Percentiles rank a stretch among this genome's conserved stretches.
phyloP scores from a whole-genome alignment of 2,113 vertebrate species.

The Oxygymnocypris stewartii region DNA sequence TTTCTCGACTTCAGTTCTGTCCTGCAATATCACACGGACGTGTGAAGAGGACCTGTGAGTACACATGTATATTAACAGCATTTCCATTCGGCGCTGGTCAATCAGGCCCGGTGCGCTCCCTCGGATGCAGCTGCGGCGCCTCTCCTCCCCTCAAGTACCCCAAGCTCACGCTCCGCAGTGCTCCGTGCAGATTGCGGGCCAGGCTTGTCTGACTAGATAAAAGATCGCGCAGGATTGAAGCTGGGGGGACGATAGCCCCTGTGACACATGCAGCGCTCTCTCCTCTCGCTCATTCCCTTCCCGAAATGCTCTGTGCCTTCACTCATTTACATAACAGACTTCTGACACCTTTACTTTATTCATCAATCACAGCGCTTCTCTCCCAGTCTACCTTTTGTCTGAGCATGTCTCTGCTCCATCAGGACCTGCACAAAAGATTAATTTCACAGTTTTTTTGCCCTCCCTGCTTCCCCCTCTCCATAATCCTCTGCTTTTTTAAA shows the following conservation, averaged over 20 bases:
- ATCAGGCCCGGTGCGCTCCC: conserved; percentile 41
- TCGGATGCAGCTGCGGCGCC: conserved; percentile 50
- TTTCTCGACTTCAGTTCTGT: conserved; percentile 32
- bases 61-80: conserved; percentile 38
- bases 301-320: conserved; percentile 94
- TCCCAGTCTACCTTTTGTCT: conserved; percentile 98
- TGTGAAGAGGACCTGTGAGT: conserved; percentile 42
- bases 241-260: conserved; percentile 85
- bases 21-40: conserved; percentile 16
- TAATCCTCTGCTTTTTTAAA: conserved; percentile 58
- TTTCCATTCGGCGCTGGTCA: conserved; percentile 46
- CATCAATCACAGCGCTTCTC: conserved; percentile 99
- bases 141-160: conserved; percentile 57
- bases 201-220: conserved; percentile 95
- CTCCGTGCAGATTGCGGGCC: conserved; percentile 83
- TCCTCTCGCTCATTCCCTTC: conserved; percentile 75
- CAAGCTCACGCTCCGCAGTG: conserved; percentile 61
- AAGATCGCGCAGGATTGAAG: conserved; percentile 92
- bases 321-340: conserved; percentile 99
- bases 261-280: conserved; percentile 85
- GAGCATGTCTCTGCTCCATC: conserved; percentile 99
- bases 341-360: conserved; percentile 99
- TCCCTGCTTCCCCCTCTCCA: conserved; percentile 71
- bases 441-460: conserved; percentile 94
- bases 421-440: conserved; percentile 99